A percentile compares a stretch with the other conserved stretches of the same genome.
Conservation (phyloP, 2,888 invertebrate species). For the Drosophila borealis region DNA sequence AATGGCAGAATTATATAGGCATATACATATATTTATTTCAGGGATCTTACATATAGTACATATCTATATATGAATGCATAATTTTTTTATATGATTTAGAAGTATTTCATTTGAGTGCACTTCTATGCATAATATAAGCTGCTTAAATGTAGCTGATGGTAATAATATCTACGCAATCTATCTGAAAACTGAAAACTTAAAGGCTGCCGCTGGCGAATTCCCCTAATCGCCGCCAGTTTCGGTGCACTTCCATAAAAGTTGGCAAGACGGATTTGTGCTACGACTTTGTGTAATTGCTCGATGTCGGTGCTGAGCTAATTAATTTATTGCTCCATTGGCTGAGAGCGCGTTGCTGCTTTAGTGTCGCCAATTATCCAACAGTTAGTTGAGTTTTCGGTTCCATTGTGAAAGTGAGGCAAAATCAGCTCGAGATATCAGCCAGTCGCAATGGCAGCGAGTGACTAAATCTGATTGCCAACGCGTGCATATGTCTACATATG, state of each 20-base stretch:
- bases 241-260: slow-evolving; percentile 3
- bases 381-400: slow-evolving; percentile 66
- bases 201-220: neutral
- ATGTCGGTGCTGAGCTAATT: slow-evolving; percentile 55
- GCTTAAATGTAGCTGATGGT: too few relatives aligned
- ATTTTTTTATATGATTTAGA: too few relatives aligned
- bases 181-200: neutral
- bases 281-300: slow-evolving; percentile 40
- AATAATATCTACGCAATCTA: neutral
- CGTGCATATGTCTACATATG: slow-evolving; percentile 24
- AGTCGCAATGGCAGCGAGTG: slow-evolving; percentile 34
- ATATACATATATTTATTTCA: too few relatives aligned
- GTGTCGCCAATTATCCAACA: slow-evolving; percentile 70
- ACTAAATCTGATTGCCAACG: slow-evolving; percentile 51
- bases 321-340: slow-evolving; percentile 65
- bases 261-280: slow-evolving; percentile 10
- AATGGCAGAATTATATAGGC: too few relatives aligned
- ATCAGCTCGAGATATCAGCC: slow-evolving; percentile 31
- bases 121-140: too few relatives aligned
- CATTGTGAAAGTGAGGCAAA: slow-evolving; percentile 66
- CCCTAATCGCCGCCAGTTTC: slow-evolving; percentile 7
- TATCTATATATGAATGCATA: too few relatives aligned
- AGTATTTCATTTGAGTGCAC: too few relatives aligned
- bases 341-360: slow-evolving; percentile 52
- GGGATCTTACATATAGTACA: too few relatives aligned